Conservation (phyloP, 2,113 vertebrate species). For the Melanostigma gelatinosum region DNA sequence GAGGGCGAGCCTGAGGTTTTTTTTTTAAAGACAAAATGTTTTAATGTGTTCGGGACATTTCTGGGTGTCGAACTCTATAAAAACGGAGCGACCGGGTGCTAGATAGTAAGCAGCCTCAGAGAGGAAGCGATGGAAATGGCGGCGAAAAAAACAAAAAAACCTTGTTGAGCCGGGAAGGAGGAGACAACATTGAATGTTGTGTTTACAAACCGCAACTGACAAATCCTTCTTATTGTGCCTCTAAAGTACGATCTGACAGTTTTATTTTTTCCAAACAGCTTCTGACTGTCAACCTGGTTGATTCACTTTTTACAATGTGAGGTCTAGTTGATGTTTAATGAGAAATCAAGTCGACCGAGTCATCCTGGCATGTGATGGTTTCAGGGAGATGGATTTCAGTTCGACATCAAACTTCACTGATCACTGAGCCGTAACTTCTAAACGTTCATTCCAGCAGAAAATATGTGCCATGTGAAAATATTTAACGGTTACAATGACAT, state of each 20-base stretch:
- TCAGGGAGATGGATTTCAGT: not conserved
- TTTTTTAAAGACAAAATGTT: not conserved
- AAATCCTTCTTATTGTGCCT: not conserved
- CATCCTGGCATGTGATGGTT: not conserved
- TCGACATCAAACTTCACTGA: not conserved
- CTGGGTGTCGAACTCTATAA: not conserved
- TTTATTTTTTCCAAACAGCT: slow-evolving; percentile 29
- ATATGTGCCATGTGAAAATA: slow-evolving; percentile 7
- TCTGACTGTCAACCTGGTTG: slow-evolving; percentile 38
- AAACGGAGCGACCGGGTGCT: not conserved
- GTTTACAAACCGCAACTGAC: not conserved
- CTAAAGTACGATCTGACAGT: slow-evolving; percentile 29
- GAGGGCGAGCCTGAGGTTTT: slow-evolving; percentile 29
- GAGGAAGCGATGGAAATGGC: not conserved
- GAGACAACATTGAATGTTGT: not conserved
- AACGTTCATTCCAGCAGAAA: slow-evolving; percentile 22
- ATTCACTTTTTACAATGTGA: slow-evolving; percentile 45
- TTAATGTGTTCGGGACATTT: not conserved
- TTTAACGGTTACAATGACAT: slow-evolving; percentile 12
- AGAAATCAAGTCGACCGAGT: slow-evolving; percentile 9
- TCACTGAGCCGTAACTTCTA: not conserved
- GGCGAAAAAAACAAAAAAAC: not conserved
- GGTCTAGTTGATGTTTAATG: slow-evolving; percentile 15
- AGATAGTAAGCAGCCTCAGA: not conserved
- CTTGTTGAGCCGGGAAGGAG: not conserved